Evolutionary conservation across 2,113 vertebrate genomes (phyloP).

Genomic region (Oreochromis niloticus): DNA sequence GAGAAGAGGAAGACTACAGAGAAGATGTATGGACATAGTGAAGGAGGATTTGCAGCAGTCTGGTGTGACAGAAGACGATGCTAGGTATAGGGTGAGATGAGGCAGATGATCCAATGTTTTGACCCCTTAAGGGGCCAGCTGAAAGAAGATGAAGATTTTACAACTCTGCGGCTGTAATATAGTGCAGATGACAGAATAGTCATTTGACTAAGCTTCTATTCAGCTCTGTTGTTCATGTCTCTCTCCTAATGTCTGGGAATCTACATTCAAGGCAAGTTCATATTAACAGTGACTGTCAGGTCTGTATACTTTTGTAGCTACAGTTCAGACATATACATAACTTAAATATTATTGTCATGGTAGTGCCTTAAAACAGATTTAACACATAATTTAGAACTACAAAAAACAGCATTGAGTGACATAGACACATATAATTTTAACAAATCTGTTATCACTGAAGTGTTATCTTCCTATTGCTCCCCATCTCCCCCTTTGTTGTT

Average conservation of each 20-base stretch:
- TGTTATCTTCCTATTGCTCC: neutral
- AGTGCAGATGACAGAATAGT: neutral
- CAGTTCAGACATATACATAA: neutral
- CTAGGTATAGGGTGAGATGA: too few species aligned
- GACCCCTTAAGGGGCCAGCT: too few species aligned
- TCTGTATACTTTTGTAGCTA: neutral
- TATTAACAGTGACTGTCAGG: neutral
- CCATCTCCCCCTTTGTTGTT: too few species aligned
- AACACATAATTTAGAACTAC: neutral
- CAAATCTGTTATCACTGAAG: neutral
- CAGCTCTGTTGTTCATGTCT: neutral
- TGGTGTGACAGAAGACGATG: too few species aligned
- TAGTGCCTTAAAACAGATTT: too few species aligned
- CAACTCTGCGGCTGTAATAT: neutral
- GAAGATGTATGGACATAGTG: too few species aligned
- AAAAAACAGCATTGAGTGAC: neutral
- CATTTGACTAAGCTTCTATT: neutral
- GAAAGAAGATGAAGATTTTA: neutral
- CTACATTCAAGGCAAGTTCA: neutral
- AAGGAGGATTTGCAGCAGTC: too few species aligned
- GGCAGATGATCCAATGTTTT: too few species aligned
- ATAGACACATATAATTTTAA: too few species aligned
- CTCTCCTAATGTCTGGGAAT: neutral
- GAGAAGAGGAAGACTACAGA: too few species aligned
- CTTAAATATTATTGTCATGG: neutral